A percentile compares a stretch with the other conserved stretches of the same genome.
These are phyloP conservation scores for Bradynema listronoti DNA, from an alignment of 1,140 invertebrate species.

Conservation along the genomic window DNA sequence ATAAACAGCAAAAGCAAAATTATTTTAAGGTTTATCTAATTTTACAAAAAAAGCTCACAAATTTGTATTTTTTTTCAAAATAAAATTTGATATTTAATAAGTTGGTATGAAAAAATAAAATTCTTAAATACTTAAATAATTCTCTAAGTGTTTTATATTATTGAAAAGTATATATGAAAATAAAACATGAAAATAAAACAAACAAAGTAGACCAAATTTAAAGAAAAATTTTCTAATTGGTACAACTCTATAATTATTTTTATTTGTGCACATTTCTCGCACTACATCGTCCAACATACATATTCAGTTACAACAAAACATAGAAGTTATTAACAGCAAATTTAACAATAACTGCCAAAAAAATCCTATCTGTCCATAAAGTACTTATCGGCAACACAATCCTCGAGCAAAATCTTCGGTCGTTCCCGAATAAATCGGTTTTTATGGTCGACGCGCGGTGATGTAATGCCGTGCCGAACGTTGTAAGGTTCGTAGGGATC, in stretches of 20 bases:
- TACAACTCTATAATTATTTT: neutral
- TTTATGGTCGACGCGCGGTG: constrained; percentile 50
- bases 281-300: neutral
- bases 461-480: constrained; percentile 46
- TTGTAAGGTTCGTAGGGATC: constrained; percentile 55
- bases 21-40: too few species aligned
- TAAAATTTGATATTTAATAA: too few species aligned
- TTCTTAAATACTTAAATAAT: neutral
- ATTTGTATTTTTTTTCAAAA: too few species aligned
- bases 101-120: too few species aligned
- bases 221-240: neutral
- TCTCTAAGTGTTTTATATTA: neutral
- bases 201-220: neutral
- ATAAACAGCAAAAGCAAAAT: too few species aligned
- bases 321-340: too few species aligned
- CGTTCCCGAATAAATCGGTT: constrained; percentile 46
- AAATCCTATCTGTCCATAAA: constrained; percentile 39
- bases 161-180: too few species aligned
- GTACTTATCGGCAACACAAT: constrained; percentile 37
- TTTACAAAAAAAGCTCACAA: too few species aligned
- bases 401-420: constrained; percentile 50
- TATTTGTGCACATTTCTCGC: neutral
- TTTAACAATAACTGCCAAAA: too few species aligned
- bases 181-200: neutral
- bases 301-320: too few species aligned